Percentiles rank a stretch among this genome's conserved stretches.
Conservation (phyloP, 2,888 invertebrate genomes). For the Ichneumoninae sp. region DNA sequence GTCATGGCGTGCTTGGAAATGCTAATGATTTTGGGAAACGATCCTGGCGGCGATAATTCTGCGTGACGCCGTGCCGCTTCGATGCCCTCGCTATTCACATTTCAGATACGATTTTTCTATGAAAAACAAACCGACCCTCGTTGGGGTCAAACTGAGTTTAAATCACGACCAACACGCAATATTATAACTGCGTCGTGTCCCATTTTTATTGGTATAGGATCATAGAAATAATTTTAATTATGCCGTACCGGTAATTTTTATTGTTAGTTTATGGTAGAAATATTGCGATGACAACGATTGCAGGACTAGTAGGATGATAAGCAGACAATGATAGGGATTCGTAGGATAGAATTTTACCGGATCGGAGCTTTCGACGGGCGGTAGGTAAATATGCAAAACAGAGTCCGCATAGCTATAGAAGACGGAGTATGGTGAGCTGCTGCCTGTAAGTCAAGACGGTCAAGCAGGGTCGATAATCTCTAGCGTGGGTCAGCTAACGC, state of each 20-base stretch:
- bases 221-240: background rate
- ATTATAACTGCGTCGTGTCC: constrained; percentile 26
- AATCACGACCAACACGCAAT: constrained; percentile 39
- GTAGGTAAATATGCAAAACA: constrained; percentile 65
- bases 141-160: constrained; percentile 11
- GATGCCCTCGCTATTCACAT: constrained; percentile 62
- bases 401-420: constrained; percentile 65
- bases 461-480: constrained; percentile 75
- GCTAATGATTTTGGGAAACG: constrained; percentile 71
- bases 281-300: background rate
- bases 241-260: background rate
- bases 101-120: constrained; percentile 45
- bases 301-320: background rate
- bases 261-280: background rate
- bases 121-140: constrained; percentile 33
- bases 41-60: constrained; percentile 64
- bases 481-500: constrained; percentile 73
- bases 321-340: background rate
- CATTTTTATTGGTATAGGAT: background rate
- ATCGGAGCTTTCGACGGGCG: background rate
- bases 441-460: constrained; percentile 70
- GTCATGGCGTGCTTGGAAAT: constrained; percentile 69
- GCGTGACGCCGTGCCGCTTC: constrained; percentile 63
- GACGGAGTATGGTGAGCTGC: constrained; percentile 59
- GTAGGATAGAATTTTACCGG: constrained; percentile 20